A percentile compares a stretch with the other conserved stretches of the same genome.
Conservation (phyloP, 2,797 vertebrate genomes). For the Alectoris magna region DNA sequence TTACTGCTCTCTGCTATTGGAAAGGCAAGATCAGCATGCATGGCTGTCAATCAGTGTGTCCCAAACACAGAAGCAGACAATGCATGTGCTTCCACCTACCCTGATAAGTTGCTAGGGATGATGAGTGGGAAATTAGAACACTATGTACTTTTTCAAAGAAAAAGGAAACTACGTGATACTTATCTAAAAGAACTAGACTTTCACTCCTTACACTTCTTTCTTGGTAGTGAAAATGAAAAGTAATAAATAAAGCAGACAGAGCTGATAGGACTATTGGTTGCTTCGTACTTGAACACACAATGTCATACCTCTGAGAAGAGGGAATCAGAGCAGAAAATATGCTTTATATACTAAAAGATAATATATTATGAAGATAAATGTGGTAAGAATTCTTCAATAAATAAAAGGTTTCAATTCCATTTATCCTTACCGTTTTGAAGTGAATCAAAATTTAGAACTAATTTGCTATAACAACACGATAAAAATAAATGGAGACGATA, state of each 20-base stretch:
- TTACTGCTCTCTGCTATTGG: not conserved
- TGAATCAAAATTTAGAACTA: not conserved
- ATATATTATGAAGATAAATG: not conserved
- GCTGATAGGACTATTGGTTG: not conserved
- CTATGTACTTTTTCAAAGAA: not conserved
- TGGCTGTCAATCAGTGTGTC: not conserved
- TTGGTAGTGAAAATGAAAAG: not conserved
- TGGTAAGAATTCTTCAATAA: constrained; percentile 1
- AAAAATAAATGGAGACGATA: constrained; percentile 12
- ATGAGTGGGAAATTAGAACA: not conserved
- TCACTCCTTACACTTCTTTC: not conserved
- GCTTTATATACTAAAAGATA: not conserved
- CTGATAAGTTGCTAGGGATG: not conserved
- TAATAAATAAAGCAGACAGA: not conserved
- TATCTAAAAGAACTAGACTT: not conserved
- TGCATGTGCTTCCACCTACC: not conserved
- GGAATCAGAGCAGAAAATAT: not conserved
- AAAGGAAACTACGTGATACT: not conserved
- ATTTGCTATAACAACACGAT: constrained; percentile 14
- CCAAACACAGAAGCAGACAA: not conserved
- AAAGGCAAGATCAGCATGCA: not conserved
- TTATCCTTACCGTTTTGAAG: not conserved
- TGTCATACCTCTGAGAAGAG: not conserved
- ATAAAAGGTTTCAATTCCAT: not conserved
- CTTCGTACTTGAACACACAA: not conserved